Base-by-base conservation (phyloP, 2,113 vertebrate species). In the Camelus dromedarius region DNA sequence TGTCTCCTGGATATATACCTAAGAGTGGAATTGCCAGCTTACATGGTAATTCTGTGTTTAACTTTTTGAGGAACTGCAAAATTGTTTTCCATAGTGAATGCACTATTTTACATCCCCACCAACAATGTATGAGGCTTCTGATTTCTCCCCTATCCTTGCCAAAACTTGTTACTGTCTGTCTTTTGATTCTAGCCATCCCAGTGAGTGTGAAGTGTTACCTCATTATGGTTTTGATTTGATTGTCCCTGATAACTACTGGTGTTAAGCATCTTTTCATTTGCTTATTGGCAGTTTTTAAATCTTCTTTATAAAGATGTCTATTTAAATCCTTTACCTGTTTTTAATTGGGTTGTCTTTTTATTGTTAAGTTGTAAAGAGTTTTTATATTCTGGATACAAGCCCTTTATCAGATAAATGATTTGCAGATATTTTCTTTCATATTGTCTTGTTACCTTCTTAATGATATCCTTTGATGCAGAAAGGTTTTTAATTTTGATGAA, bases 161-260 rank as follows among this genome's bases (percentile, higher is more conserved):
- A 84, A 77, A 87, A 87, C 9, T 94, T 69, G 8, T n/a, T 42
- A 42, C 38, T 42, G 38, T 42, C 38, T 42, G 8, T 70, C 16
- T 79, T 19, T 88, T 69, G 30, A 91, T 84, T 54, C 30, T 72
- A 89, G n/a, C 32, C 72, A 73, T 75, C 26, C 24, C 73, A 28
- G 35, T 92, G 9, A 52, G 13, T 83, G 6, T 73, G 42, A 93
- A 82, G 24, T 64, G 69, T 93, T 87, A 52, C 56, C 22, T 81
- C 67, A 82, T 72, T 91, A 24, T 88, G 42, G 16, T 83, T 96
- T 95, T 91, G 7, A 66, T 87, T 80, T 93, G 66, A 10, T 72
- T 95, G 76, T 83, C 46, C 20, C 46, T 93, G 52, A 66, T 72
- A 24, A 73, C 77, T 81, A 11, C 14, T 50, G 26, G 80, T 58